A percentile compares a stretch with the other conserved stretches of the same genome.
phyloP scores from a whole-genome alignment of 2,113 vertebrate genomes.

The Carollia perspicillata region DNA sequence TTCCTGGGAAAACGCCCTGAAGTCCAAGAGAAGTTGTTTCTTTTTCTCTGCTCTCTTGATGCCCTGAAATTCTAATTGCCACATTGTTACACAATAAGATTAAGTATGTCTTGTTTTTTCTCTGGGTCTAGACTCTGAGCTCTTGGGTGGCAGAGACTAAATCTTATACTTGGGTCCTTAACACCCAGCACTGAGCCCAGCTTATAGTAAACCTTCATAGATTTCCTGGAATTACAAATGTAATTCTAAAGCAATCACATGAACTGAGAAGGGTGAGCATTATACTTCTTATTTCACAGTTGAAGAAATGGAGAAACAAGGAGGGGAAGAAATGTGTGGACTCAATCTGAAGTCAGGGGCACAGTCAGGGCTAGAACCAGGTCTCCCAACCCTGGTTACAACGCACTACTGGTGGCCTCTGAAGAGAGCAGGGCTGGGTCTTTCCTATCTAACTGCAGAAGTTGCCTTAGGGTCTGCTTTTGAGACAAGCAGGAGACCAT shows the following conservation, averaged over 20 bases:
- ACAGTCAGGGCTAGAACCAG: neutral
- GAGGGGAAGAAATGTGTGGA: neutral
- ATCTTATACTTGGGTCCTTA: constrained; percentile 9
- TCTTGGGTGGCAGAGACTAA: constrained; percentile 22
- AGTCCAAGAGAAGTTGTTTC: neutral
- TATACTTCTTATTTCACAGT: constrained; percentile 24
- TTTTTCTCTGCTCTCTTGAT: neutral
- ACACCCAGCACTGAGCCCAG: neutral
- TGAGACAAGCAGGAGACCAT: neutral
- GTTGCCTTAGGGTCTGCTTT: neutral
- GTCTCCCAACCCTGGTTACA: neutral
- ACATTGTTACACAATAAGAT: constrained; percentile 1
- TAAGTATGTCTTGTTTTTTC: constrained; percentile 17
- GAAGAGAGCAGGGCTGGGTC: neutral
- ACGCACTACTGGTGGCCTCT: neutral
- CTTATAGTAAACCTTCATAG: constrained; percentile 23
- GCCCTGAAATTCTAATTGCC: neutral
- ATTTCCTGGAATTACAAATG: constrained; percentile 44
- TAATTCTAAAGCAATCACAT: neutral
- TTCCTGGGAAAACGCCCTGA: constrained; percentile 15
- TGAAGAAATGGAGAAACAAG: neutral
- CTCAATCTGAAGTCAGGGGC: neutral
- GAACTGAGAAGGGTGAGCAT: neutral
- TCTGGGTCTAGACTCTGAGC: neutral
- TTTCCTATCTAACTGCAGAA: neutral